Conservation (phyloP, 1,140 invertebrate genomes). For the Euglossa dilemma region DNA sequence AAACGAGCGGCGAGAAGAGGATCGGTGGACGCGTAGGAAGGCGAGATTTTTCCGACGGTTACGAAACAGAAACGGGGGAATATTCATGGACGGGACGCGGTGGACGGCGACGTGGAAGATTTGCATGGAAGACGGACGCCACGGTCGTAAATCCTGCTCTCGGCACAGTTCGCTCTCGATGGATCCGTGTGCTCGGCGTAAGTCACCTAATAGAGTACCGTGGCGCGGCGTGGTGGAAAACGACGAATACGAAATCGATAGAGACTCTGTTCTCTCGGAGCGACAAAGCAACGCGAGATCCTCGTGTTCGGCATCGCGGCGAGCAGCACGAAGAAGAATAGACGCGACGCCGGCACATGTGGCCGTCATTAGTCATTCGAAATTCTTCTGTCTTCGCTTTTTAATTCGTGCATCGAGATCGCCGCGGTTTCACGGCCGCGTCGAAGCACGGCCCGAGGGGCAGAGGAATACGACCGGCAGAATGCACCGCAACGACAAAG, state of each 20-base stretch:
- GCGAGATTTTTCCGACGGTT: background rate
- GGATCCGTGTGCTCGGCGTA: background rate
- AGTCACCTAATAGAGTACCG: slow-evolving; percentile 21
- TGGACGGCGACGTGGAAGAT: background rate
- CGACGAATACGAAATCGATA: slow-evolving; percentile 12
- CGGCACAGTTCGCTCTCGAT: background rate
- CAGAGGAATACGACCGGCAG: slow-evolving; percentile 18
- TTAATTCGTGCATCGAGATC: slow-evolving; percentile 66
- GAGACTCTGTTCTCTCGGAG: background rate
- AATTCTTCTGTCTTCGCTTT: slow-evolving; percentile 68
- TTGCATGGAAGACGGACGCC: slow-evolving; percentile 5
- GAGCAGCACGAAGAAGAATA: slow-evolving; percentile 54
- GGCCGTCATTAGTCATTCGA: slow-evolving; percentile 72
- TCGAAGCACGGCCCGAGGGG: slow-evolving; percentile 32
- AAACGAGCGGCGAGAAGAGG: too few species aligned
- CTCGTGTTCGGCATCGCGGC: slow-evolving; percentile 24
- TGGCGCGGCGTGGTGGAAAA: slow-evolving; percentile 45
- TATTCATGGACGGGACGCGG: background rate
- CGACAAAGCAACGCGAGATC: slow-evolving; percentile 8
- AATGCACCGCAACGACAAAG: background rate
- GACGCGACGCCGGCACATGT: slow-evolving; percentile 60
- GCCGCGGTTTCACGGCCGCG: slow-evolving; percentile 51
- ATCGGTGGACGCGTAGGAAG: too few species aligned
- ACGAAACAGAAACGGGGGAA: slow-evolving; percentile 6
- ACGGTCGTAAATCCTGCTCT: slow-evolving; percentile 1